A percentile compares a stretch with the other conserved stretches of the same genome.
Evolutionary conservation across 2,113 vertebrate genomes (phyloP).

Genomic region (Solenodon paradoxus): DNA sequence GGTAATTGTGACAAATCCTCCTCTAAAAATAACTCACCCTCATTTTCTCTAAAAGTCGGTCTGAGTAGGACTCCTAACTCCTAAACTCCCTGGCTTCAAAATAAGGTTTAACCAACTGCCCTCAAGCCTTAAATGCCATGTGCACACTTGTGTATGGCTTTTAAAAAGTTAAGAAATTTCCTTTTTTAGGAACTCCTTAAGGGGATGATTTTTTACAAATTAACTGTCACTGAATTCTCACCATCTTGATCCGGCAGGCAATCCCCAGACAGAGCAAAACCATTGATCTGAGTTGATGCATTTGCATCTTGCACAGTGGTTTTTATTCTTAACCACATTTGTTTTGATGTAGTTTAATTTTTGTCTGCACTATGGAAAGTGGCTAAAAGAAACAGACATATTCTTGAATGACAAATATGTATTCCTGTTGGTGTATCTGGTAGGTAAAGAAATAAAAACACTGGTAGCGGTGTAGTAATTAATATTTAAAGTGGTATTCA

Average conservation of each 20-base stretch:
- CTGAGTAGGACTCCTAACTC: neutral
- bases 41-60: neutral
- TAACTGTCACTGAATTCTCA: neutral
- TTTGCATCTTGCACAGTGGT: neutral
- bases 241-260: neutral
- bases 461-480: neutral
- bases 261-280: neutral
- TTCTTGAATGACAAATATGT: neutral
- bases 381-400: neutral
- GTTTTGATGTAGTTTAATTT: conserved; percentile 39
- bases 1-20: neutral
- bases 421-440: neutral
- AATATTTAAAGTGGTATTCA: neutral
- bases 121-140: neutral
- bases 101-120: neutral
- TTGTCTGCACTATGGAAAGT: neutral
- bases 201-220: neutral
- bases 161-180: neutral
- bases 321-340: neutral
- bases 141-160: neutral
- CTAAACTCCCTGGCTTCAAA: neutral
- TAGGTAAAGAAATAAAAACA: neutral
- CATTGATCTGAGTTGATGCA: neutral
- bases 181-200: neutral
- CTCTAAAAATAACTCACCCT: neutral